These are phyloP conservation scores for Myotis findleyi DNA, from an alignment of 2,797 vertebrate genomes.

Conservation along the genomic window DNA sequence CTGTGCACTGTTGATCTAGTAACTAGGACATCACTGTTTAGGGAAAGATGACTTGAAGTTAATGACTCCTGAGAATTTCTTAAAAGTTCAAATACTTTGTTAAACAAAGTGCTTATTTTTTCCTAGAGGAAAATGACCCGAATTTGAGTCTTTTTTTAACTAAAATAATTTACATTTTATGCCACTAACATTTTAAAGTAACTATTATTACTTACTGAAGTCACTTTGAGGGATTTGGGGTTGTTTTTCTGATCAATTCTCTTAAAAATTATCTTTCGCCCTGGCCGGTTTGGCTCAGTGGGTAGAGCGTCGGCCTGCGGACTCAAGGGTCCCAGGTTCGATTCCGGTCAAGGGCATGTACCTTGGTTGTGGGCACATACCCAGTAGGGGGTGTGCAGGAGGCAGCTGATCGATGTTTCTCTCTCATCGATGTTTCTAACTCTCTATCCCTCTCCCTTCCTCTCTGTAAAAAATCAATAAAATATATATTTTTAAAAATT, in stretches of 20 bases:
- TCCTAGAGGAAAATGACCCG: slow-evolving; percentile 2
- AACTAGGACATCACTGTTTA: slow-evolving; percentile 65
- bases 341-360: no score
- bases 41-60: slow-evolving; percentile 74
- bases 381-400: no score
- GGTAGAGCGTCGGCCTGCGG: no score
- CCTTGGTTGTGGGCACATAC: no score
- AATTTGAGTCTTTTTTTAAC: slow-evolving; percentile 24
- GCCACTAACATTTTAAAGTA: slow-evolving; percentile 61
- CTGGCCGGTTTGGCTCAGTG: no score
- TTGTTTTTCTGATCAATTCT: not conserved
- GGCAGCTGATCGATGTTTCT: no score
- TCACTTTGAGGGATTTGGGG: not conserved
- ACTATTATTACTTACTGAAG: slow-evolving; percentile 7
- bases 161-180: slow-evolving; percentile 70
- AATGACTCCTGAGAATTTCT: slow-evolving; percentile 41
- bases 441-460: no score
- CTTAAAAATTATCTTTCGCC: not conserved
- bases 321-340: no score
- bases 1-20: slow-evolving; percentile 58
- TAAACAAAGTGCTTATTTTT: slow-evolving; percentile 42
- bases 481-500: not conserved
- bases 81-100: slow-evolving; percentile 58
- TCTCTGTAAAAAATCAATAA: no score
- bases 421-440: no score